Base-by-base conservation (phyloP, 2,797 vertebrate species). In the Lateolabrax maculatus region DNA sequence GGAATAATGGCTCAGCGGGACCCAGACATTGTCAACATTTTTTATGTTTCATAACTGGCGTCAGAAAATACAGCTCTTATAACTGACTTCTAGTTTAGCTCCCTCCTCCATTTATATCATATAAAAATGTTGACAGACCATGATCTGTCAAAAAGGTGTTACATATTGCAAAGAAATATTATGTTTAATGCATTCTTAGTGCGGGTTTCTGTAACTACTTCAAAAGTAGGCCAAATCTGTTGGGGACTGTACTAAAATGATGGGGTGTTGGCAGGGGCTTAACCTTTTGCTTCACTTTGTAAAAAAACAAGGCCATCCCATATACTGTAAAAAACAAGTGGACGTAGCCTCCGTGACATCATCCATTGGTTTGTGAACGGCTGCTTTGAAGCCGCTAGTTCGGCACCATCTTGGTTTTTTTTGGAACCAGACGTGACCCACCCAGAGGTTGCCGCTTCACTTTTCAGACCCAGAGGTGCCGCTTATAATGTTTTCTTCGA, bases 1-100 rank as follows among this genome's bases (percentile, higher is more conserved):
- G 71, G 66, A 82, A 80, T 79, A 84, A 78, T 68, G 21, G 21
- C 78, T 77, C 64, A 67, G 66, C 67, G 60, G 48, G 67, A 66
- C 31, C 56, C 69, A 68, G 77, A 68, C 77, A 72, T 34, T 34
- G 31, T 34, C 62, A 73, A 72, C 57, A 65, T 80, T 62, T 70
- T 36, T 56, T 68, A 60, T 65, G n/a, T 72, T 51, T 83, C 6
- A 65, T 53, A 79, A 84, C 37, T 29, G 31, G 15, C 9, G 4
- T 76, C 41, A 44, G 57, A 55, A 51, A 77, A 36, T 37, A 4
- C 61, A 67, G 10, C 41, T 43, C 1, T 5, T 46, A 48, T 44
- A 21, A 37, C 51, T 21, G n/a, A 19, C 46, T 25, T 29, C 39
- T 12, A 55, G 25, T 64, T 71, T 12, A 53, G 31, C 51, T 71